Evolutionary conservation across 37 sponge, comb jelly and placozoan genomes (phyloP), one percentile per base, ranked within the genome.

Genomic region (Aplysina aerophoba): DNA sequence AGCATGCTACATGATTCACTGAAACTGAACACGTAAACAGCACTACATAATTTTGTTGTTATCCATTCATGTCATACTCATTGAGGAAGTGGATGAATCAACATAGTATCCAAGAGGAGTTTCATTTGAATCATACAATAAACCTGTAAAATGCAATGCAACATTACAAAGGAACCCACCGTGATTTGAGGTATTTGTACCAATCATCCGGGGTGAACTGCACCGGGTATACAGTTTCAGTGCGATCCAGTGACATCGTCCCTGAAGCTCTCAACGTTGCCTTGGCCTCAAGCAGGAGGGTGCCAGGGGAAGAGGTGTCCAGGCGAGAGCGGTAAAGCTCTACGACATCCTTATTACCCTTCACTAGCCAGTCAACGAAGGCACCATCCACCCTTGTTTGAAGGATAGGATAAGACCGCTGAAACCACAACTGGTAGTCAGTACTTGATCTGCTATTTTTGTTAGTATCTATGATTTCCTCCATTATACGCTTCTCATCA

Each of bases 201-300:
- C 90, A 90, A 67, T 90, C 73, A 30, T 75, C 61, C 0, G 90
- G 90, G 20, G 72, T 87, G 28, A 86, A 90, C 28, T 59, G 59
- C 37, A 90, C 90, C 19, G 90, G 90, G 82, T 90, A 90, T 0
- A 90, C 44, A 33, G 83, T 90, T 24, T 82, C 40, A 20, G 90
- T 83, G 22, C 90, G 87, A 83, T 90, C 90, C 8, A 90, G 79
- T 17, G 90, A 86, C 36, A 19, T 13, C 1, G 86, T 79, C 38
- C 87, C 90, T 25, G 87, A 37, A 16, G 90, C 82, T 55, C 87
- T 69, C 6, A 90, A 44, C 0, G 87, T 82, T 59, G 73, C 59
- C 12, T 83, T 59, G 12, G 87, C 90, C 20, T 86, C 67, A 21
- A 86, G 87, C 15, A 90, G 56, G 15, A 53, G 27, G 30, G 81